Evolutionary conservation across 2,888 invertebrate species (phyloP).

Genomic region (Oscheius myriophilus): DNA sequence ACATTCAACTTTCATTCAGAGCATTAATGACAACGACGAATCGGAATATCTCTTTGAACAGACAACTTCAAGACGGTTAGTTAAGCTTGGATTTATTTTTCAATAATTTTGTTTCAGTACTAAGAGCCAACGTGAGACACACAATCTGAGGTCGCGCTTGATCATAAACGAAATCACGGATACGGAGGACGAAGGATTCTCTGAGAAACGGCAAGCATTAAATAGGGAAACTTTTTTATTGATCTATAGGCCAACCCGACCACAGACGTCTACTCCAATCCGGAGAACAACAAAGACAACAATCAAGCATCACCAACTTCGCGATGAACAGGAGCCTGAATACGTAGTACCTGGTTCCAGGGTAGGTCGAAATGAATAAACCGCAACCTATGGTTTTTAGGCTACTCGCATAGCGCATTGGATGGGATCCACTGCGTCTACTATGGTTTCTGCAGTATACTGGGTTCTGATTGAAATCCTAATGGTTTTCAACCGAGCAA

Average conservation of each 20-base stretch:
- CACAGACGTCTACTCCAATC: background rate
- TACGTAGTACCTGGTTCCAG: background rate
- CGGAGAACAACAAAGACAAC: background rate
- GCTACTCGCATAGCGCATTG: constrained; percentile 9
- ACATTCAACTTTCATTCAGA: background rate
- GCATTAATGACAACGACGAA: background rate
- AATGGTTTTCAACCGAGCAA: background rate
- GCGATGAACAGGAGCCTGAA: too few species aligned
- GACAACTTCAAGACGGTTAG: background rate
- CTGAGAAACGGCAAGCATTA: constrained; percentile 10
- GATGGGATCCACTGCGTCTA: constrained; percentile 17
- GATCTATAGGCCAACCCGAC: background rate
- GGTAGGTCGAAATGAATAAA: background rate
- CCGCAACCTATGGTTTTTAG: background rate
- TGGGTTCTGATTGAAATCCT: constrained; percentile 15
- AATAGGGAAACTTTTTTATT: too few species aligned
- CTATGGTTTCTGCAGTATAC: constrained; percentile 19
- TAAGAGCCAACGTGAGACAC: background rate
- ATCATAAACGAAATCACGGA: constrained; percentile 13
- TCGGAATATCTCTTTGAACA: background rate
- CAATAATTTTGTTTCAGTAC: background rate
- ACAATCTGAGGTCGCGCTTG: constrained; percentile 9
- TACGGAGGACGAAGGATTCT: constrained; percentile 26
- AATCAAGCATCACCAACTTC: too few species aligned
- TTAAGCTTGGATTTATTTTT: background rate